Base-by-base conservation (phyloP, 2,888 invertebrate species). In the Protonemura montana region DNA sequence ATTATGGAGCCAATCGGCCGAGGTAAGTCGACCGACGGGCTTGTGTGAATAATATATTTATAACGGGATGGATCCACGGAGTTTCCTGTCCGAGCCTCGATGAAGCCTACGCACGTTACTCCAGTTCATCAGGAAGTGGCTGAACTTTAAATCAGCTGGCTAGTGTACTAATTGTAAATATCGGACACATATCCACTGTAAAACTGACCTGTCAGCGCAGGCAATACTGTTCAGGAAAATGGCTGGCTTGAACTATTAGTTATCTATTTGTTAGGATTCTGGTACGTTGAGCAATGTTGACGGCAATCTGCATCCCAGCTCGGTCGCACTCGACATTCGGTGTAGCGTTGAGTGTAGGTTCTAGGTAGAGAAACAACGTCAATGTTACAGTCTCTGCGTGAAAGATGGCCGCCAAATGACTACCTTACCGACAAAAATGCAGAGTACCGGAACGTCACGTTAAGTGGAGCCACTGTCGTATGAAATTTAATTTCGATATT, bases 141-240 rank as follows among this genome's bases (percentile, higher is more conserved):
- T 13, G 59, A 59, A 28, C n/a, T 30, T 13, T 25, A 1, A 10
- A 13, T 21, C 59, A 7, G 59, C 21, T 3, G 16, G 59, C 59
- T 59, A 81, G 30, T 81, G 30, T 27, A 81, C 28, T 81, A 35
- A 10, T 59, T 21, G 59, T 59, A 59, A 10, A 59, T 10, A 59
- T 10, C 21, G 59, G 59, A 21, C 59, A 21, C 59, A 21, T 21
- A 59, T 13, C 29, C 28, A 30, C 81, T 6, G 30, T 28, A 27
- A 81, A 81, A 21, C 21, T 30, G 81, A 16, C 81, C 81, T 80
- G 27, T n/a, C 80, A 30, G 30, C 7, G 81, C 16, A 27, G 81
- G 26, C 81, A 81, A 81, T 27, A n/a, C 30, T 81, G 30, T 81
- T 81, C 27, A 29, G 30, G n/a, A 81, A 81, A 81, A 81, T 81